Percentiles rank a stretch among this genome's conserved stretches.
phyloP scores from a whole-genome alignment of 2,888 invertebrate species.

The Drosophila koepferae region DNA sequence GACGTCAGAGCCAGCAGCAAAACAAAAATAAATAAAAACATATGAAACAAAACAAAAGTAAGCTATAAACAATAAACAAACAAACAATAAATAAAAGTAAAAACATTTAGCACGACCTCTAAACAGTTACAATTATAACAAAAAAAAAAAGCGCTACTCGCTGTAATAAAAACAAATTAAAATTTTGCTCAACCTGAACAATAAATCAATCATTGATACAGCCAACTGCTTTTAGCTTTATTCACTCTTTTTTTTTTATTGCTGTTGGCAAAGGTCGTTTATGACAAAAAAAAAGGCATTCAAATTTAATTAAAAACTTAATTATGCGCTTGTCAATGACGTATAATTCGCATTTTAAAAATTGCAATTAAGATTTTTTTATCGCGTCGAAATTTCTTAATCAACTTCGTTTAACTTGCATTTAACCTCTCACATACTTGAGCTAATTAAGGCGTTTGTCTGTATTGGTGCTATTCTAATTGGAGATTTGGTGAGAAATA shows the following conservation, averaged over 20 bases:
- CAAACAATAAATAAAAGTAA: neutral
- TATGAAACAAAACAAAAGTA: slow-evolving; percentile 18
- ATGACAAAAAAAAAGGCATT: slow-evolving; percentile 11
- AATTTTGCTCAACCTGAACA: slow-evolving; percentile 3
- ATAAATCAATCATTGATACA: slow-evolving; percentile 66
- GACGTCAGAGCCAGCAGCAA: slow-evolving; percentile 65
- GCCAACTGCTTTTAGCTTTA: slow-evolving; percentile 47
- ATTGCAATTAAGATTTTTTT: slow-evolving; percentile 4
- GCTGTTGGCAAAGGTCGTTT: slow-evolving; percentile 59
- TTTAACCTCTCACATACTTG: neutral
- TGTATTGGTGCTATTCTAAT: neutral
- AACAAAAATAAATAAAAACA: slow-evolving; percentile 55
- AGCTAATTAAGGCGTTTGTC: neutral
- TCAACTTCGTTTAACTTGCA: neutral
- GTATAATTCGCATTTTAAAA: neutral
- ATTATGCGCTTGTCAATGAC: slow-evolving; percentile 23
- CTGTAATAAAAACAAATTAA: neutral
- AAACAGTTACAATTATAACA: slow-evolving; percentile 35
- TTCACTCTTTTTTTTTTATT: slow-evolving; percentile 27
- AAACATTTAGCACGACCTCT: neutral
- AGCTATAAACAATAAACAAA: slow-evolving; percentile 10
- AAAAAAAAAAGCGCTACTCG: slow-evolving; percentile 21
- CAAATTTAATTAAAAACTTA: slow-evolving; percentile 52
- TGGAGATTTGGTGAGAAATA: slow-evolving; percentile 45
- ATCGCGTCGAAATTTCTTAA: neutral